A percentile compares a stretch with the other conserved stretches of the same genome.
phyloP scores from a whole-genome alignment of 1,140 invertebrate species.

The Drosophila prosaltans region DNA sequence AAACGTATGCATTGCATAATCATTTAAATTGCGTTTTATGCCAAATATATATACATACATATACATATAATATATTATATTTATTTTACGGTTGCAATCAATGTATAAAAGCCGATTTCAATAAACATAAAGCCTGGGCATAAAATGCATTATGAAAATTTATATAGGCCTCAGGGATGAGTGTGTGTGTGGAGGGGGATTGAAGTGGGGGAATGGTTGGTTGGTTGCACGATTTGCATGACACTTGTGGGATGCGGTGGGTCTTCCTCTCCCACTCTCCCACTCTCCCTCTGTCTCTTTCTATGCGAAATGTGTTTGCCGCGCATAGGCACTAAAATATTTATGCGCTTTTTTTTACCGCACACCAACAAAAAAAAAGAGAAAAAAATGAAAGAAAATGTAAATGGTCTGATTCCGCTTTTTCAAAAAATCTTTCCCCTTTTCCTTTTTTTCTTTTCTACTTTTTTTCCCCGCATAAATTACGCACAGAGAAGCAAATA shows the following conservation, averaged over 20 bases:
- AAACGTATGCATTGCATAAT: neutral
- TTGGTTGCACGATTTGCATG: conserved; percentile 45
- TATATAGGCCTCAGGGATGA: conserved; percentile 25
- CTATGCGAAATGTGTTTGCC: conserved; percentile 43
- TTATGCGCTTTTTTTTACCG: conserved; percentile 57
- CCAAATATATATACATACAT: neutral
- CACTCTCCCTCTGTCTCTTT: neutral
- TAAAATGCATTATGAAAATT: conserved; percentile 71
- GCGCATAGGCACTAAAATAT: conserved; percentile 72
- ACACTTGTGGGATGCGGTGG: conserved; percentile 37
- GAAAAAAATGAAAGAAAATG: conserved; percentile 3
- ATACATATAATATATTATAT: conserved; percentile 21
- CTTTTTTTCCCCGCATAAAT: conserved; percentile 54
- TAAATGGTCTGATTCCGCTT: conserved; percentile 29
- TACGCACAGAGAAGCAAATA: conserved; percentile 43
- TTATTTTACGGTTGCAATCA: conserved; percentile 43
- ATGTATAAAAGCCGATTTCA: conserved; percentile 18
- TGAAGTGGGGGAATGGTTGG: no score
- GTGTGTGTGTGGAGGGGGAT: neutral
- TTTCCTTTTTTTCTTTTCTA: conserved; percentile 25
- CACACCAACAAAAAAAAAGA: conserved; percentile 23
- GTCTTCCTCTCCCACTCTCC: neutral
- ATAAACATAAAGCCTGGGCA: conserved; percentile 56
- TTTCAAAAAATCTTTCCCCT: conserved; percentile 17
- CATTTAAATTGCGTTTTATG: neutral